These are phyloP conservation scores for Drosophila arizonae DNA, from an alignment of 1,140 invertebrate species.

Conservation along the genomic window DNA sequence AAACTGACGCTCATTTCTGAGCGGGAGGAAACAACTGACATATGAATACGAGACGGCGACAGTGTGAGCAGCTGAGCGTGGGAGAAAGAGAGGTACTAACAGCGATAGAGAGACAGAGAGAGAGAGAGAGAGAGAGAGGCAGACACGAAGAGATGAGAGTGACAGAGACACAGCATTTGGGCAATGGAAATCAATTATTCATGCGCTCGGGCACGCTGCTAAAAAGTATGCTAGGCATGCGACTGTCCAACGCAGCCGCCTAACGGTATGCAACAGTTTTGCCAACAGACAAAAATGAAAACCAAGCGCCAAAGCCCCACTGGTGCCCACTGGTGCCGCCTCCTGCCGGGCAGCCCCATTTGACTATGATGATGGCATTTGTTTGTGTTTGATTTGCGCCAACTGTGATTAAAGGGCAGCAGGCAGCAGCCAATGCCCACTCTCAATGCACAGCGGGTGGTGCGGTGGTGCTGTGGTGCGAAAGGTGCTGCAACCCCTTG, in stretches of 20 bases:
- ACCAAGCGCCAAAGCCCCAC: constrained; percentile 3
- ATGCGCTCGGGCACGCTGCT: constrained; percentile 70
- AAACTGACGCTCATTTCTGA: constrained; percentile 29
- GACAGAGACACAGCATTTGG: constrained; percentile 31
- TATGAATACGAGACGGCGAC: constrained; percentile 64
- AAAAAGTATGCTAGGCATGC: constrained; percentile 73
- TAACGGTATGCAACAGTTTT: constrained; percentile 72
- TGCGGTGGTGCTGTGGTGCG: background rate
- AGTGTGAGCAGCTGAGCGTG: constrained; percentile 14
- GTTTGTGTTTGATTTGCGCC: constrained; percentile 72
- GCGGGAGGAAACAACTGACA: constrained; percentile 43
- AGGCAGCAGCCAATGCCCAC: background rate
- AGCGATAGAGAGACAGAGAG: background rate
- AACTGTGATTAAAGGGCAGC: constrained; percentile 73
- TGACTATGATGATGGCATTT: constrained; percentile 50
- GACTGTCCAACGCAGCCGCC: constrained; percentile 19
- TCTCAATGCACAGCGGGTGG: background rate
- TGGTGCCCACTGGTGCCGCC: background rate
- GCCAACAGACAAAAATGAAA: constrained; percentile 23
- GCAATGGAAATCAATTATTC: constrained; percentile 81
- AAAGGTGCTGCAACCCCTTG: constrained; percentile 3
- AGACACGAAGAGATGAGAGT: background rate
- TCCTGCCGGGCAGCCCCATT: background rate
- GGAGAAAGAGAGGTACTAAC: constrained; percentile 6
- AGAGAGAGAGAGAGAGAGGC: background rate